These are phyloP conservation scores for Calycopis cecrops DNA, from an alignment of 1,140 invertebrate genomes.

Conservation along the genomic window DNA sequence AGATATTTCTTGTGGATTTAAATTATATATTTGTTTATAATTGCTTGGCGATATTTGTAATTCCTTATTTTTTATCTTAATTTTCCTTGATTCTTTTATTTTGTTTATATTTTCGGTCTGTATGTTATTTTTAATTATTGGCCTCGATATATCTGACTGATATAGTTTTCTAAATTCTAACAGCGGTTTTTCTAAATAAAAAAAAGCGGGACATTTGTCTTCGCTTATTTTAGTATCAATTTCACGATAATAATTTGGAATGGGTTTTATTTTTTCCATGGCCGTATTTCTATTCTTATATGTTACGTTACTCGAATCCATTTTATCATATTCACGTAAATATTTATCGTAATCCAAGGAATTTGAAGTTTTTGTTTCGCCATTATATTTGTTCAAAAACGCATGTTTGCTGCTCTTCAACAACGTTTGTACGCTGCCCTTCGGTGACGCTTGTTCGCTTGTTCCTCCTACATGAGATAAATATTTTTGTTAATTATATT, in stretches of 20 bases:
- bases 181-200: constrained; percentile 55
- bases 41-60: background rate
- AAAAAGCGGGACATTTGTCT: constrained; percentile 17
- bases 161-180: constrained; percentile 59
- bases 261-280: constrained; percentile 32
- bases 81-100: background rate
- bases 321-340: constrained; percentile 41
- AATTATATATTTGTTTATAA: background rate
- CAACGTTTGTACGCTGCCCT: too few relatives aligned
- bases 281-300: constrained; percentile 36
- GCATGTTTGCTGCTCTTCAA: too few relatives aligned
- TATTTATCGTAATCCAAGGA: constrained; percentile 46
- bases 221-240: constrained; percentile 20
- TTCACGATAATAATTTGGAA: constrained; percentile 27
- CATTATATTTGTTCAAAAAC: too few relatives aligned
- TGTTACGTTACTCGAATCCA: constrained; percentile 27
- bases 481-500: too few relatives aligned
- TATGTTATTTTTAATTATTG: background rate
- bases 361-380: too few relatives aligned
- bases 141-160: constrained; percentile 25
- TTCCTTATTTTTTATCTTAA: background rate
- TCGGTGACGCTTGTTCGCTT: too few relatives aligned
- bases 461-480: too few relatives aligned
- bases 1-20: too few relatives aligned
- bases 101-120: background rate